phyloP scores from a whole-genome alignment of 1,140 invertebrate genomes.

The Battus philenor region DNA sequence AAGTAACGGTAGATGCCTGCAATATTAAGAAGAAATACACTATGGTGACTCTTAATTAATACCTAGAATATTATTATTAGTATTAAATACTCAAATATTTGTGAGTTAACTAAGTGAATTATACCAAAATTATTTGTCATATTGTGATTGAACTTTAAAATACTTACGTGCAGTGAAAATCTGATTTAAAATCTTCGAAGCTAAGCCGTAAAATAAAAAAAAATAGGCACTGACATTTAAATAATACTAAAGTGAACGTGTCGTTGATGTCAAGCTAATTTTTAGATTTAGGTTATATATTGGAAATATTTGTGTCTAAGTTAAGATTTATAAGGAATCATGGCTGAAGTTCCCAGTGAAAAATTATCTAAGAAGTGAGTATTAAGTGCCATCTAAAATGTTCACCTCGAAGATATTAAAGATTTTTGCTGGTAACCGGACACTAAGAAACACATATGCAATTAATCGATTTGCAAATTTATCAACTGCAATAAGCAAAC shows the following conservation, averaged over 20 bases:
- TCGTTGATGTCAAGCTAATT: not conserved
- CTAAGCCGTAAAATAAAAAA: too few relatives aligned
- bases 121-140: too few relatives aligned
- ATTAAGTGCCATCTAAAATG: conserved; percentile 43
- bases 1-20: too few relatives aligned
- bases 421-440: conserved; percentile 25
- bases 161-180: not conserved
- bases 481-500: conserved; percentile 43
- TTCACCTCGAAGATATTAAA: conserved; percentile 31
- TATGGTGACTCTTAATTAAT: too few relatives aligned
- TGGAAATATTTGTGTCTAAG: not conserved
- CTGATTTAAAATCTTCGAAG: too few relatives aligned
- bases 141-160: too few relatives aligned
- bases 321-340: conserved; percentile 32
- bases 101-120: too few relatives aligned
- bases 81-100: too few relatives aligned
- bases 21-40: too few relatives aligned
- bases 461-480: conserved; percentile 36
- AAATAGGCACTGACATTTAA: too few relatives aligned
- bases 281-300: conserved; percentile 13
- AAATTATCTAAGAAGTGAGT: conserved; percentile 85
- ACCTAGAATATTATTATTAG: too few relatives aligned
- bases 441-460: conserved; percentile 33
- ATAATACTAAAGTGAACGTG: conserved; percentile 10
- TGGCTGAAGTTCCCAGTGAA: conserved; percentile 78